Base-by-base conservation (phyloP, 1,140 invertebrate genomes). In the Myzus persicae region DNA sequence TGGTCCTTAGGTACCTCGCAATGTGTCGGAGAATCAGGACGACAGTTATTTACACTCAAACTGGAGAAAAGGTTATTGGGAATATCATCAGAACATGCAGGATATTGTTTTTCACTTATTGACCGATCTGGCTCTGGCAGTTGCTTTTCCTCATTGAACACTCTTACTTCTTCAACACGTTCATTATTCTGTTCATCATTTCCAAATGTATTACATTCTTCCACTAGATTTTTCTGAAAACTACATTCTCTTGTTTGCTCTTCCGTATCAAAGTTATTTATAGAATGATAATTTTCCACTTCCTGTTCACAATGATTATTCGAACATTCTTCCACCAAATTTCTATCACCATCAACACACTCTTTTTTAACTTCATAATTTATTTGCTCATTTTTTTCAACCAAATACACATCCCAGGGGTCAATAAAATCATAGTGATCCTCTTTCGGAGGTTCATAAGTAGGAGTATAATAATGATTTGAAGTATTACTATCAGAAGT, bases 401-500 rank as follows among this genome's bases (percentile, higher is more conserved):
- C n/a, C 36, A 85, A 84, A 85, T 93, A 96, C 94, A 96, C 95
- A 94, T 96, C 95, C 96, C 96, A 96, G 93, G 96, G 96, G 95
- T 96, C 96, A 94, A 95, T 89, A 94, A 94, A 94, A 90, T 81
- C 87, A 93, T 94, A 94, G 85, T 88, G 46, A 84, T 94, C 51
- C 18, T 93, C 90, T 54, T 87, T 40, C 1, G 91, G 89, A 67
- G 88, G 81, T 82, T 82, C 51, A 59, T 42, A 46, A 26, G 89
- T n/a, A 42, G 51, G 51, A 90, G 20, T 44, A 90, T 42, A 40
- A 90, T 42, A 44, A 67, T 89, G 38, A 76, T 76, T 44, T n/a
- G n/a, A 91, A 91, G 5, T 91, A 67, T 90, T n/a, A 20, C 18
- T 91, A 8, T 26, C 6, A 90, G 42, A 42, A 44, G 54, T 94